Evolutionary conservation across 1,140 invertebrate genomes (phyloP).

Genomic region (Eueides isabella): DNA sequence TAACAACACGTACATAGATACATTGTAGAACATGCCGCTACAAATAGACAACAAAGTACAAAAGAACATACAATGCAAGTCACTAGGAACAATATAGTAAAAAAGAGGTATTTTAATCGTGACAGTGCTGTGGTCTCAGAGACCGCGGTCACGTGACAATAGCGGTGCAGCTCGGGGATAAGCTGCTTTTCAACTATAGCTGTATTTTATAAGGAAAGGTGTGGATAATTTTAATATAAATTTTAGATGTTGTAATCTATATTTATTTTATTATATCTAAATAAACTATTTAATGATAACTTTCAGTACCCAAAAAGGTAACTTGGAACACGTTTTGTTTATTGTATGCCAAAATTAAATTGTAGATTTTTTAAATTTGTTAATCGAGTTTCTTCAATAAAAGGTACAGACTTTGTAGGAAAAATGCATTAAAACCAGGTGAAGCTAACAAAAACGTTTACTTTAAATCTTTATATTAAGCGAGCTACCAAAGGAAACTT

Average conservation of each 20-base stretch:
- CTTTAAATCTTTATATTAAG: background rate
- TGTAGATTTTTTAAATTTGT: too few species aligned
- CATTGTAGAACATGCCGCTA: background rate
- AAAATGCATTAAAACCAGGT: too few species aligned
- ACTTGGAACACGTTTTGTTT: too few species aligned
- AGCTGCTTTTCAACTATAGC: too few species aligned
- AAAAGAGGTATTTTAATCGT: background rate
- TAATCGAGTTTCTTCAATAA: too few species aligned
- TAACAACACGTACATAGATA: background rate
- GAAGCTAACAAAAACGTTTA: background rate
- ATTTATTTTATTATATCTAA: too few species aligned
- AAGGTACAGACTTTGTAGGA: too few species aligned
- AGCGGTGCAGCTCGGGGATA: background rate
- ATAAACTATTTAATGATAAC: too few species aligned
- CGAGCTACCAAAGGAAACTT: background rate
- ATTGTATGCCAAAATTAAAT: too few species aligned
- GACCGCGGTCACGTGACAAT: background rate
- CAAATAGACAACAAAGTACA: background rate
- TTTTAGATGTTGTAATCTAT: background rate
- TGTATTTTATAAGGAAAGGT: background rate
- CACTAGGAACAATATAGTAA: background rate
- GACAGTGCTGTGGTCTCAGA: background rate
- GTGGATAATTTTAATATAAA: background rate
- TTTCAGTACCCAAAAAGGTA: too few species aligned
- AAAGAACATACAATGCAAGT: background rate